Percentiles rank a stretch among this genome's conserved stretches.
These are phyloP conservation scores for Eublepharis macularius DNA, from an alignment of 2,113 vertebrate species.

Conservation along the genomic window DNA sequence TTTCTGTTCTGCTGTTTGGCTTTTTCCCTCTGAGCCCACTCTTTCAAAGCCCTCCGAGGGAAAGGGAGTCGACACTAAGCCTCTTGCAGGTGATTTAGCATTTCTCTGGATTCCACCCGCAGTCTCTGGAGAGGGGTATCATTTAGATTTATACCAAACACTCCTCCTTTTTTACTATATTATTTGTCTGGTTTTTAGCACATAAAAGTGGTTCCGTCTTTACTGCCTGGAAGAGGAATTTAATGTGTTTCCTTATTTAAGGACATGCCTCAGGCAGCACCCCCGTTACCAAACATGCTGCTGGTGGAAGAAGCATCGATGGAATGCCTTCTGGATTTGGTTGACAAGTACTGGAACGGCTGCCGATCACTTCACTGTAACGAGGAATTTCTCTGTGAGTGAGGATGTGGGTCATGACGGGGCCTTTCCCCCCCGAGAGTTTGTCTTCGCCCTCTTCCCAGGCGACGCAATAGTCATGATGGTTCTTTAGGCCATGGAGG, in stretches of 20 bases:
- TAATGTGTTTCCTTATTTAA: not conserved
- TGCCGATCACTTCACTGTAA: conserved; percentile 74
- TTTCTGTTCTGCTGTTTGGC: not conserved
- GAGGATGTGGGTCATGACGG: too few species aligned
- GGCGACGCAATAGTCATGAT: not conserved
- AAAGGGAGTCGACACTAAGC: too few species aligned
- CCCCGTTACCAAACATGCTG: conserved; percentile 61
- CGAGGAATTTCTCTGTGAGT: conserved; percentile 82
- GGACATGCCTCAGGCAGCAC: not conserved
- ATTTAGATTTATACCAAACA: too few species aligned
- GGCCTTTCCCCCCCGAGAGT: not conserved
- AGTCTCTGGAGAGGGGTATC: too few species aligned
- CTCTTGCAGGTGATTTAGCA: too few species aligned
- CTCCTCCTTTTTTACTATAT: not conserved
- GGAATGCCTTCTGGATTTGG: conserved; percentile 77
- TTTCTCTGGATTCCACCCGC: too few species aligned
- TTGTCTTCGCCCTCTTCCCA: too few species aligned
- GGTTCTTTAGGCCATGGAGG: too few species aligned
- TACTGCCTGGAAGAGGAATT: not conserved
- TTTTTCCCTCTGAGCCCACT: not conserved
- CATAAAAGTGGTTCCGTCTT: not conserved
- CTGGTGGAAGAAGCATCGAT: conserved; percentile 48
- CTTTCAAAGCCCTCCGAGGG: not conserved
- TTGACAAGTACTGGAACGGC: conserved; percentile 80
- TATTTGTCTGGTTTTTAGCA: not conserved